Evolutionary conservation across 2,888 invertebrate genomes (phyloP).

Genomic region (Dascillus cervinus): DNA sequence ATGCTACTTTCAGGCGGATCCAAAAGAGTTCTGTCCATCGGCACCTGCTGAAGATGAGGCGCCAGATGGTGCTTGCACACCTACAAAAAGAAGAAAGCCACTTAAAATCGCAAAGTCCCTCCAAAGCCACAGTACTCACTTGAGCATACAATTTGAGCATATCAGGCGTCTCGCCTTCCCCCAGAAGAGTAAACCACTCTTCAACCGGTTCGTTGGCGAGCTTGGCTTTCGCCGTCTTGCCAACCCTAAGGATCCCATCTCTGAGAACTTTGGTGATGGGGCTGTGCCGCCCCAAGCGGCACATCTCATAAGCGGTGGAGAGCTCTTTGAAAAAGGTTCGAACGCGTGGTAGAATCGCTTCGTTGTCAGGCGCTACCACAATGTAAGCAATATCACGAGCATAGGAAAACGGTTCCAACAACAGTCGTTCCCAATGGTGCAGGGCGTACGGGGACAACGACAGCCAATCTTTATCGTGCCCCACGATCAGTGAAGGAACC

Average conservation of each 20-base stretch:
- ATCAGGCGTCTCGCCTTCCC: slow-evolving; percentile 71
- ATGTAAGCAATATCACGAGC: slow-evolving; percentile 91
- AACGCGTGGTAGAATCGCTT: slow-evolving; percentile 69
- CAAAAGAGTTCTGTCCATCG: slow-evolving; percentile 64
- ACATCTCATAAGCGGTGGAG: slow-evolving; percentile 89
- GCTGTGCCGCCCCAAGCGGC: slow-evolving; percentile 86
- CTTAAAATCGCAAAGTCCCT: slow-evolving; percentile 2
- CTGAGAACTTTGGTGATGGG: slow-evolving; percentile 76
- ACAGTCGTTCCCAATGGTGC: slow-evolving; percentile 93
- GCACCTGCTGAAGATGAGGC: slow-evolving; percentile 66
- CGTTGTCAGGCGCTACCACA: slow-evolving; percentile 89
- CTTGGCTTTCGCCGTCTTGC: slow-evolving; percentile 56
- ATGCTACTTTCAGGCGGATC: slow-evolving; percentile 55
- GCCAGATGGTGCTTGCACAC: slow-evolving; percentile 68
- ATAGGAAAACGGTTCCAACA: slow-evolving; percentile 95
- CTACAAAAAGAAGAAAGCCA: slow-evolving; percentile 26
- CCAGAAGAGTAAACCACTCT: slow-evolving; percentile 83
- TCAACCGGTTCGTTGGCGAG: slow-evolving; percentile 60
- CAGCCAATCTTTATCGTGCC: slow-evolving; percentile 92
- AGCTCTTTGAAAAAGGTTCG: slow-evolving; percentile 87
- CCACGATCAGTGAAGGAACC: slow-evolving; percentile 87
- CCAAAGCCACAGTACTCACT: slow-evolving; percentile 35
- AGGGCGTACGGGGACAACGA: slow-evolving; percentile 90
- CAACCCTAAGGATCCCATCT: slow-evolving; percentile 83
- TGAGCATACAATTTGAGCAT: slow-evolving; percentile 83